Percentiles rank a stretch among this genome's conserved stretches.
phyloP scores from a whole-genome alignment of 1,140 invertebrate genomes.

The Brachystomella parvula region DNA sequence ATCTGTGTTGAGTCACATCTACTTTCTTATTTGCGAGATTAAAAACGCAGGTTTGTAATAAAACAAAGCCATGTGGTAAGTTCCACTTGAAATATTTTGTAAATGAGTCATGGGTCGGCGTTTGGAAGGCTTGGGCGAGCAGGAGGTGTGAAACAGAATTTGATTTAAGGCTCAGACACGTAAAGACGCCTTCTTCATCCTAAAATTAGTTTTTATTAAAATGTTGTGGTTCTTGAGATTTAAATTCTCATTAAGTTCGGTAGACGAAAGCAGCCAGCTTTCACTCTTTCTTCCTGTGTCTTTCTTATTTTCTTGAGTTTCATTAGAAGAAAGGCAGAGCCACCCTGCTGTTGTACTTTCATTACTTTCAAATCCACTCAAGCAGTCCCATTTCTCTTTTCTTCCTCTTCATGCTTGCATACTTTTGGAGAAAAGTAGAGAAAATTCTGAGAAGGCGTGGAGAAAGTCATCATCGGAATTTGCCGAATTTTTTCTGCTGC shows the following conservation, averaged over 20 bases:
- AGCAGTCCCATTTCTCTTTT: neutral
- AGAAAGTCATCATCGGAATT: neutral
- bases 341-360: neutral
- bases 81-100: neutral
- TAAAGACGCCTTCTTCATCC: no score
- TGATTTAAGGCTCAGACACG: neutral
- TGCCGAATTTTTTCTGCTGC: neutral
- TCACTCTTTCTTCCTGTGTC: neutral
- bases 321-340: neutral
- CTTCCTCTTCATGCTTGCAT: neutral
- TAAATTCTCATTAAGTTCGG: conserved; percentile 2
- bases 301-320: neutral
- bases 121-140: neutral
- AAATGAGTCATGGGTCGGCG: neutral
- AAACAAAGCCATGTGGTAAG: neutral
- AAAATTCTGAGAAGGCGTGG: neutral
- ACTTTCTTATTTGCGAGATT: no score
- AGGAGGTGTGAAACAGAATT: neutral
- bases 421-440: neutral
- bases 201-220: neutral
- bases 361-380: neutral
- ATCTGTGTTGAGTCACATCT: no score
- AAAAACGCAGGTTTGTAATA: no score
- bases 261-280: neutral
- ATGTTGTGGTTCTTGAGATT: neutral